Evolutionary conservation across 2,888 invertebrate species (phyloP).

Genomic region (Nemoura dubitans): DNA sequence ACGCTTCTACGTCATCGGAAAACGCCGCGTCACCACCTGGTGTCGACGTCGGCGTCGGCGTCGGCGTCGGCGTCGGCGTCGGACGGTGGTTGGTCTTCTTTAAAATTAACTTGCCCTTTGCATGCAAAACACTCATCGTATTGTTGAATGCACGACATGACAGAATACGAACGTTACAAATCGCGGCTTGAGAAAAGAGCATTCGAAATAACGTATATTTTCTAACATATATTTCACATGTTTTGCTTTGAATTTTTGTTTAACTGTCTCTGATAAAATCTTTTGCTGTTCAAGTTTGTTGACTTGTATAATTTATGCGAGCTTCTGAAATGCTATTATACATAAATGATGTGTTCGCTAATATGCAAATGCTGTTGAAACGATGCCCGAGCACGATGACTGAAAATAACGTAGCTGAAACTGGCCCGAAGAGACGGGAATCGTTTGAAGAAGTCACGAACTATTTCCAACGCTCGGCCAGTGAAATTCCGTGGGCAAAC

Average conservation of each 20-base stretch:
- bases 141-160: background rate
- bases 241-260: background rate
- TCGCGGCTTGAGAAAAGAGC: background rate
- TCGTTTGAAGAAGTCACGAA: background rate
- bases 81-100: background rate
- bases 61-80: background rate
- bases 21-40: background rate
- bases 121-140: background rate
- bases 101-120: background rate
- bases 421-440: background rate
- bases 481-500: too few relatives aligned
- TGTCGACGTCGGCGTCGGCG: too few relatives aligned
- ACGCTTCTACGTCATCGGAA: too few relatives aligned
- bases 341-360: background rate
- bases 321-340: background rate
- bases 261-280: background rate
- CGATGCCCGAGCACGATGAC: background rate
- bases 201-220: background rate
- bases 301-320: background rate
- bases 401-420: background rate
- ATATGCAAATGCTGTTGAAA: background rate
- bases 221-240: background rate
- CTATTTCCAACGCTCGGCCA: background rate
- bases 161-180: background rate
- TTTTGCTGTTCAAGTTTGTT: background rate